Conservation (phyloP, 1,140 invertebrate species). For the Theocolax elegans region DNA sequence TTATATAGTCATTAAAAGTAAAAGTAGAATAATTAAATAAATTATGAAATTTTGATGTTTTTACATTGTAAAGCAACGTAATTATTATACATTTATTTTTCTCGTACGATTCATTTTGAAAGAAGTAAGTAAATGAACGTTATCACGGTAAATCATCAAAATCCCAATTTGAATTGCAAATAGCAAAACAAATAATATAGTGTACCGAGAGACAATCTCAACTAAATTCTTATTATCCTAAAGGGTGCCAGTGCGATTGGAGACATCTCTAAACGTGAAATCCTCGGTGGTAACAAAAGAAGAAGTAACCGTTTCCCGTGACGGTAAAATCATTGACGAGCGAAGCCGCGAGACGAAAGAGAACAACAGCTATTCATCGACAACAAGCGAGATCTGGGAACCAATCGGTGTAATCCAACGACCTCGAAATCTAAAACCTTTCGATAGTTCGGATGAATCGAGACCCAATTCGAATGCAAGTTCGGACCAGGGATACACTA, state of each 20-base stretch:
- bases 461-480: conserved; percentile 64
- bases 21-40: no score
- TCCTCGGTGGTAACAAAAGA: conserved; percentile 80
- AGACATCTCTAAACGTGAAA: conserved; percentile 79
- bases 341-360: conserved; percentile 79
- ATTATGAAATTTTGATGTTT: no score
- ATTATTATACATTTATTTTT: no score
- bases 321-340: conserved; percentile 78
- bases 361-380: conserved; percentile 77
- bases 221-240: no score
- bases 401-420: conserved; percentile 70
- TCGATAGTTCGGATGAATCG: conserved; percentile 64
- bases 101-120: no score
- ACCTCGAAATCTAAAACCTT: conserved; percentile 61
- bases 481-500: conserved; percentile 65
- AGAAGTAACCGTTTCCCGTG: conserved; percentile 77
- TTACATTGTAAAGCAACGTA: no score
- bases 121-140: no score
- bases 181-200: no score
- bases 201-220: no score
- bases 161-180: no score
- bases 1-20: no score
- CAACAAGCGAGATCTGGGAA: conserved; percentile 78
- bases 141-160: no score
- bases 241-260: conserved; percentile 77